Percentiles rank a stretch among this genome's conserved stretches.
These are phyloP conservation scores for Chascanopsetta lugubris DNA, from an alignment of 2,113 vertebrate species.

Conservation along the genomic window DNA sequence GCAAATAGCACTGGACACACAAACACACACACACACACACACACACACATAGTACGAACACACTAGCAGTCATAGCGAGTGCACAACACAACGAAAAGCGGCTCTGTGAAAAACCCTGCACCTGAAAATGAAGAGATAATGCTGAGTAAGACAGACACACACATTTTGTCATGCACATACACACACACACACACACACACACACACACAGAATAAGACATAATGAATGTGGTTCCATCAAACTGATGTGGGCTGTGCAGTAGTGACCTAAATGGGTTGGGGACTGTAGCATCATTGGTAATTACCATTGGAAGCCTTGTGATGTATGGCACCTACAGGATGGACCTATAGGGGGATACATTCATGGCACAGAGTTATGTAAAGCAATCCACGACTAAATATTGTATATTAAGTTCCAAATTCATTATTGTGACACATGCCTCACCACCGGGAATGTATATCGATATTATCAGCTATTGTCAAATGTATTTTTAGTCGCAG, in stretches of 20 bases:
- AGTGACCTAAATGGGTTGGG: conserved; percentile 65
- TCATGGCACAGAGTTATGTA: conserved; percentile 8
- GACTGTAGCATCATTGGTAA: conserved; percentile 70
- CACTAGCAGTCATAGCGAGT: conserved; percentile 40
- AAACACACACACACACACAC: conserved; percentile 50
- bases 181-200: conserved; percentile 8
- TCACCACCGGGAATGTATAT: not conserved
- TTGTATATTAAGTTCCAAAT: conserved; percentile 1
- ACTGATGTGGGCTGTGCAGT: conserved; percentile 28
- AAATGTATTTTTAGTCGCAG: not conserved
- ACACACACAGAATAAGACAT: conserved; percentile 27
- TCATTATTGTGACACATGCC: conserved; percentile 23
- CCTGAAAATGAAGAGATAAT: conserved; percentile 71
- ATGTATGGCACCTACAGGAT: conserved; percentile 60
- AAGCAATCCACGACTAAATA: conserved; percentile 20
- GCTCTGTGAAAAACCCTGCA: conserved; percentile 52
- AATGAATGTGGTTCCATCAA: conserved; percentile 67
- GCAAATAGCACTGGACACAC: conserved; percentile 49
- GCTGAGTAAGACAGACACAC: conserved; percentile 68
- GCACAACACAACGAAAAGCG: conserved; percentile 31
- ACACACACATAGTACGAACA: conserved; percentile 42
- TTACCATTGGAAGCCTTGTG: conserved; percentile 60
- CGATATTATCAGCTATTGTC: not conserved
- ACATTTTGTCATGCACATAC: not conserved
- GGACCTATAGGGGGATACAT: conserved; percentile 38